Percentiles rank a stretch among this genome's conserved stretches.
These are phyloP conservation scores for Sorex maritimensis DNA, from an alignment of 2,797 vertebrate genomes.

Conservation along the genomic window DNA sequence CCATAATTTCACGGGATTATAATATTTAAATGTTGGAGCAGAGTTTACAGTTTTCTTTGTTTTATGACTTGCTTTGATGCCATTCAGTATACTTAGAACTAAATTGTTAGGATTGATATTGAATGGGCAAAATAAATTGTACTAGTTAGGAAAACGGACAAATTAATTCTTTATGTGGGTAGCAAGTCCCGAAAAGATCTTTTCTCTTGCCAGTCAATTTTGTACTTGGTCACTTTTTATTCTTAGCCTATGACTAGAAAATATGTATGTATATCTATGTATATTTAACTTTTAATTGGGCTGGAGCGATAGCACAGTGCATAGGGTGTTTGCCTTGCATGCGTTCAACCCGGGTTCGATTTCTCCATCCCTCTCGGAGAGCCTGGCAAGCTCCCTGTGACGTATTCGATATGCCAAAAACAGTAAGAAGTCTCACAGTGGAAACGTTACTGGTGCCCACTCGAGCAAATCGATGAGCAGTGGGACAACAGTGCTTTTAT, in stretches of 20 bases:
- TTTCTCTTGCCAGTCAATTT: neutral
- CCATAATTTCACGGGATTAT: neutral
- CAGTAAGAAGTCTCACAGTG: too few species aligned
- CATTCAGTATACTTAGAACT: neutral
- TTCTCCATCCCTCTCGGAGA: too few species aligned
- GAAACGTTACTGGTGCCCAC: too few species aligned
- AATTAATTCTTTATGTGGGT: neutral
- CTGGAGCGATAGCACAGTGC: too few species aligned
- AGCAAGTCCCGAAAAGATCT: slow-evolving; percentile 5
- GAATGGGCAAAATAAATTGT: neutral
- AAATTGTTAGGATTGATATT: slow-evolving; percentile 31
- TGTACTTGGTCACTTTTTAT: slow-evolving; percentile 33
- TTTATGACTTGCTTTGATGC: slow-evolving; percentile 5
- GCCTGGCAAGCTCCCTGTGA: too few species aligned
- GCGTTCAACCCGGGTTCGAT: too few species aligned
- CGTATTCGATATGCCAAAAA: too few species aligned
- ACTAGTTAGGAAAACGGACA: neutral
- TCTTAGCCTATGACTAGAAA: slow-evolving; percentile 32
- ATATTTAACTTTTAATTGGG: neutral
- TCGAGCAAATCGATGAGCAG: too few species aligned
- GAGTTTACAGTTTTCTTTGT: slow-evolving; percentile 25
- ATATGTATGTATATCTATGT: neutral
- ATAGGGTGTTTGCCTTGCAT: too few species aligned
- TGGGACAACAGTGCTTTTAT: neutral
- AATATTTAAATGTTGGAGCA: slow-evolving; percentile 21